These are phyloP conservation scores for Umimayanthus chanpuru DNA, from an alignment of 92 coral and sea anemone species.

Conservation along the genomic window DNA sequence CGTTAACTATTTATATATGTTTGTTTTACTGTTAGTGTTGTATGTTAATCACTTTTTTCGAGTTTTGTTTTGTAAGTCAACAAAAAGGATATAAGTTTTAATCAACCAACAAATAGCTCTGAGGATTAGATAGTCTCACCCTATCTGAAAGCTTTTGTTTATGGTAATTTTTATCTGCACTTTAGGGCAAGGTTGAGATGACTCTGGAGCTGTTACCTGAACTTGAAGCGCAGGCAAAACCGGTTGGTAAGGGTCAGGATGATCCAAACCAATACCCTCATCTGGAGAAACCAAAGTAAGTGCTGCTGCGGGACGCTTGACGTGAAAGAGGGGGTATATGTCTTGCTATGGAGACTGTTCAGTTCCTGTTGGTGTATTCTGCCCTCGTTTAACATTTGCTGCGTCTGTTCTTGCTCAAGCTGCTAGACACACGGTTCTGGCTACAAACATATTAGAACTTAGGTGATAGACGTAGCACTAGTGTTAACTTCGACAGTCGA, in stretches of 20 bases:
- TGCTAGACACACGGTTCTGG: not conserved
- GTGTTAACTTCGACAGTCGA: not conserved
- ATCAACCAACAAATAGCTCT: not conserved
- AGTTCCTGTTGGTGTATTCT: not conserved
- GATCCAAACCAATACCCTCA: slow-evolving; percentile 93
- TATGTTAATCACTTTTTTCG: no score
- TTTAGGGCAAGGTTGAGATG: slow-evolving; percentile 92
- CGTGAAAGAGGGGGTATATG: not conserved
- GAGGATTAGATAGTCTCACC: no score
- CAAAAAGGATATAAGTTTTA: not conserved
- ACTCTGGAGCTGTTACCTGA: slow-evolving; percentile 77
- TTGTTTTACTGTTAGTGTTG: no score
- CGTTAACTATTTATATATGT: no score
- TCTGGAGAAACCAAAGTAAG: slow-evolving; percentile 90
- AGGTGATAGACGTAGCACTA: not conserved
- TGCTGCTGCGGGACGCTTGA: not conserved
- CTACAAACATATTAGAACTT: no score
- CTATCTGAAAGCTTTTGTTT: not conserved
- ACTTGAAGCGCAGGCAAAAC: slow-evolving; percentile 68
- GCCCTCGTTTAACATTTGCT: not conserved
- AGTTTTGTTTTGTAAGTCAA: no score
- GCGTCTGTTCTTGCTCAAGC: not conserved
- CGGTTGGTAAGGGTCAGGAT: slow-evolving; percentile 85
- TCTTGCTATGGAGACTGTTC: not conserved
- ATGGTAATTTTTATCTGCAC: not conserved